Conservation (phyloP, 2,888 invertebrate species). For the Yponomeuta evonymella region DNA sequence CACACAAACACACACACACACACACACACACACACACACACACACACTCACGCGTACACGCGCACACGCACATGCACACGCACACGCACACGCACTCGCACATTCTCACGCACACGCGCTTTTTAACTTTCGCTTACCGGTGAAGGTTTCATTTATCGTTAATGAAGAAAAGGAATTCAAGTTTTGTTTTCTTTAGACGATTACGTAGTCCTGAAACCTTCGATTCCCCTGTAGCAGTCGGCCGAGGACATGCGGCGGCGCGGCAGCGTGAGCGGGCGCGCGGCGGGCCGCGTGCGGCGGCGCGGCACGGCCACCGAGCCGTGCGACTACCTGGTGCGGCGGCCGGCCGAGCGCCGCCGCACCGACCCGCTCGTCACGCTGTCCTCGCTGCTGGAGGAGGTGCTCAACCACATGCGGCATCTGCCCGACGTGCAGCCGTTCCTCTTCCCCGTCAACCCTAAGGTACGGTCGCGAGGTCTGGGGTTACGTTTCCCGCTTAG, state of each 20-base stretch:
- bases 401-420: conserved; percentile 93
- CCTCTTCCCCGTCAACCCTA: conserved; percentile 94
- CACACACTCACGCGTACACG: no score
- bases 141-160: no score
- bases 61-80: no score
- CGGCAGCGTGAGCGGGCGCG: conserved; percentile 80
- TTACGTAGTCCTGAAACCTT: background rate
- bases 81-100: no score
- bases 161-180: no score
- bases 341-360: conserved; percentile 91
- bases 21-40: no score
- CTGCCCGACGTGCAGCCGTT: conserved; percentile 95
- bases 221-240: conserved; percentile 70
- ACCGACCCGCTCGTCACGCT: conserved; percentile 98
- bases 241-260: conserved; percentile 89
- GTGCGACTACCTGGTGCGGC: conserved; percentile 90
- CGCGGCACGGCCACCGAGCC: conserved; percentile 56
- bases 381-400: conserved; percentile 92
- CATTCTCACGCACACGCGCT: no score
- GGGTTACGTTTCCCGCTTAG: no score
- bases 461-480: conserved; percentile 65
- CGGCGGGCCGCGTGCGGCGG: conserved; percentile 41
- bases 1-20: no score
- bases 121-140: no score
- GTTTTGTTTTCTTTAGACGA: background rate